phyloP scores from a whole-genome alignment of 2,113 vertebrate genomes.

The Glaucidium brasilianum region DNA sequence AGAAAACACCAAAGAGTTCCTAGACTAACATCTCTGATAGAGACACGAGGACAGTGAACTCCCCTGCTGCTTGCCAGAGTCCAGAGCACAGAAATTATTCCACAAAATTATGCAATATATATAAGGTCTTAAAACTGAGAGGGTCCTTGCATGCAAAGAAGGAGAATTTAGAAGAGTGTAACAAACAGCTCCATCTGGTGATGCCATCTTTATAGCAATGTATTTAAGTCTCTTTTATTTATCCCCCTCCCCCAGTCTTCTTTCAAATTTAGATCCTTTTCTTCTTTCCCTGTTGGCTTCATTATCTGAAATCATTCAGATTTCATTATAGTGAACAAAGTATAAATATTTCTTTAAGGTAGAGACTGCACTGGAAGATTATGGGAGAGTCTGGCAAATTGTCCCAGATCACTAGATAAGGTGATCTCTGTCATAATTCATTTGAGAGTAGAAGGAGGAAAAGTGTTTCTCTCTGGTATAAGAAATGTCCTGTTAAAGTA shows the following conservation, averaged over 20 bases:
- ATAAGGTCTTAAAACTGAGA: not conserved
- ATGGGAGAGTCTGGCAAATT: not conserved
- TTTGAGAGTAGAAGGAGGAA: not conserved
- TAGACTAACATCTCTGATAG: not conserved
- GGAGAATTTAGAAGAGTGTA: not conserved
- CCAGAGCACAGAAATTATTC: not conserved
- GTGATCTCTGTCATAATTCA: conserved; percentile 30
- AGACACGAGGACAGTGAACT: not conserved
- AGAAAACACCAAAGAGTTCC: not conserved
- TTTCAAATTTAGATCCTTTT: conserved; percentile 37
- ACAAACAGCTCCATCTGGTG: conserved; percentile 43
- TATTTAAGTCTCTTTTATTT: conserved; percentile 7
- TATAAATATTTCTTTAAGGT: conserved; percentile 26
- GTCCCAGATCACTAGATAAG: conserved; percentile 9
- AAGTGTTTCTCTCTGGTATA: not conserved
- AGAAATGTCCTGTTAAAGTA: conserved; percentile 18
- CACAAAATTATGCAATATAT: not conserved
- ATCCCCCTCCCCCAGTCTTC: not conserved
- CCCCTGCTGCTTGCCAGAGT: not conserved
- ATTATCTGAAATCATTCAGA: conserved; percentile 48
- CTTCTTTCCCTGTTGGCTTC: conserved; percentile 33
- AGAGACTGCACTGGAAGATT: not conserved
- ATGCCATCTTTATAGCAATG: not conserved
- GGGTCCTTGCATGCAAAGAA: not conserved
- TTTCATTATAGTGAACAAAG: conserved; percentile 17